These are phyloP conservation scores for Helarctos malayanus DNA, from an alignment of 2,797 vertebrate genomes.

Conservation along the genomic window DNA sequence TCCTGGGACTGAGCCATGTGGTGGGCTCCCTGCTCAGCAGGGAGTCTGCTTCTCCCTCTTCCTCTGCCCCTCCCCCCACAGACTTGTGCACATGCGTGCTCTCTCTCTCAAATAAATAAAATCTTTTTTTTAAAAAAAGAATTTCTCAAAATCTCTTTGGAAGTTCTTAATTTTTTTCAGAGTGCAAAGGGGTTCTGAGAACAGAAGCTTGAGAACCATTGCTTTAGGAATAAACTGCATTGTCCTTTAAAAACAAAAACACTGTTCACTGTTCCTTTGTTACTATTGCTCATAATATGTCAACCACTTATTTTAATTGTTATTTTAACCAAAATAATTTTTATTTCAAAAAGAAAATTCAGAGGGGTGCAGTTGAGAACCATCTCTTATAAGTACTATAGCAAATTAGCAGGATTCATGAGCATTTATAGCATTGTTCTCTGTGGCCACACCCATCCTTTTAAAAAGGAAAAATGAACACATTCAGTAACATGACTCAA, in stretches of 20 bases:
- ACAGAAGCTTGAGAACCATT: neutral
- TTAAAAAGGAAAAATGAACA: slow-evolving; percentile 26
- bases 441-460: neutral
- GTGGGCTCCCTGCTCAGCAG: too few species aligned
- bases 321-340: slow-evolving; percentile 47
- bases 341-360: slow-evolving; percentile 29
- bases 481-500: neutral
- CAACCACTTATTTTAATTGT: slow-evolving; percentile 25
- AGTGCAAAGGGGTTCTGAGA: neutral
- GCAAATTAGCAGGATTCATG: neutral
- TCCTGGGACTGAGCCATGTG: neutral
- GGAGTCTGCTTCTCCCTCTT: neutral
- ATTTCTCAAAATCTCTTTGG: neutral
- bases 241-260: neutral
- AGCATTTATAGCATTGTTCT: neutral
- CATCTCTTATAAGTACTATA: neutral
- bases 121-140: neutral
- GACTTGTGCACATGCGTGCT: too few species aligned
- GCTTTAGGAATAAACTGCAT: neutral
- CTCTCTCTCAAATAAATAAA: neutral
- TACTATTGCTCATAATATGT: neutral
- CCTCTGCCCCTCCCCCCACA: neutral
- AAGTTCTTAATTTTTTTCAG: neutral
- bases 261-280: neutral
- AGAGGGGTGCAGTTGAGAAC: neutral